These are phyloP conservation scores for Halyomorpha halys DNA, from an alignment of 1,140 invertebrate genomes.

Conservation along the genomic window DNA sequence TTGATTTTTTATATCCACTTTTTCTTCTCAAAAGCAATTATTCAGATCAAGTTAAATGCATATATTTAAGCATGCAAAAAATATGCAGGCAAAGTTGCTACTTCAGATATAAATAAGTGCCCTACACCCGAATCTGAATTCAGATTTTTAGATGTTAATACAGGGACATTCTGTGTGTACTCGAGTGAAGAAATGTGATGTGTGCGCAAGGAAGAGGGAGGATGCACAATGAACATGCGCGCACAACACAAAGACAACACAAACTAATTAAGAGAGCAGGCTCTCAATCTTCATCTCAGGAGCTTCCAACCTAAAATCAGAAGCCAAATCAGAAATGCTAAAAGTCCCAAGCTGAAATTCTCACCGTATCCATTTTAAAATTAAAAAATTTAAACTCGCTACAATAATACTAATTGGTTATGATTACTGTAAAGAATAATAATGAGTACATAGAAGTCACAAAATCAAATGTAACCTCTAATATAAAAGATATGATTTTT, in stretches of 20 bases:
- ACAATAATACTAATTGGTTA: too few relatives aligned
- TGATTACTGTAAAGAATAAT: too few relatives aligned
- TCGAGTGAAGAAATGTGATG: constrained; percentile 5
- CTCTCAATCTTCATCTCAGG: constrained; percentile 18
- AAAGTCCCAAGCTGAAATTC: background rate
- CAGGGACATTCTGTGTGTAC: constrained; percentile 11
- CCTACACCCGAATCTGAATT: constrained; percentile 5
- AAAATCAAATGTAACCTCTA: too few relatives aligned
- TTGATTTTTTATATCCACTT: too few relatives aligned
- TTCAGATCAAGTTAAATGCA: too few relatives aligned
- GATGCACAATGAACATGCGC: constrained; percentile 6
- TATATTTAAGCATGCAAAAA: constrained; percentile 8
- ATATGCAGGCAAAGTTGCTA: constrained; percentile 15
- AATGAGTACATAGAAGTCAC: too few relatives aligned
- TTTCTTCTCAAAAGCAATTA: too few relatives aligned
- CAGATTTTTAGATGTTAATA: background rate
- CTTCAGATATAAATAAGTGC: constrained; percentile 6
- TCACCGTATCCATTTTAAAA: background rate
- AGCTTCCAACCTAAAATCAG: constrained; percentile 27
- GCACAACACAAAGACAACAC: constrained; percentile 13
- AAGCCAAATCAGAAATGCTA: constrained; percentile 17
- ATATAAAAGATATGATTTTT: too few relatives aligned
- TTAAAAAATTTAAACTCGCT: too few relatives aligned
- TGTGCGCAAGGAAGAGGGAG: constrained; percentile 1
- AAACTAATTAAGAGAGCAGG: constrained; percentile 13